Evolutionary conservation across 1,140 invertebrate genomes (phyloP), one percentile per base, ranked within the genome.

Genomic region (Aethina tumida): DNA sequence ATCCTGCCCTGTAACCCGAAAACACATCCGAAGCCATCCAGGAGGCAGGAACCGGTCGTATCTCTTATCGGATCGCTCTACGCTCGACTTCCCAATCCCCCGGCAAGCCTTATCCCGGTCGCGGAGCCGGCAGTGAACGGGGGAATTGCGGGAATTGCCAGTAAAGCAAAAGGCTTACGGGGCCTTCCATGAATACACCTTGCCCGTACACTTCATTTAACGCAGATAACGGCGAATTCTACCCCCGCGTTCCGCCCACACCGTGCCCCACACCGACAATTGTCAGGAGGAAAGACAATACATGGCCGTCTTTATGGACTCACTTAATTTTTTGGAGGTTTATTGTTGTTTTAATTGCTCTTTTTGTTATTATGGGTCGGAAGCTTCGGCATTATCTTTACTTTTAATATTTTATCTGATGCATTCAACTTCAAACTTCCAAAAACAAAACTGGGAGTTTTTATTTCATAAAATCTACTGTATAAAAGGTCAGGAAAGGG

Each of bases 141-240:
- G 47, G 43, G 49, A 55, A 48, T 49, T 53, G 32, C 32, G 45
- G 50, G 53, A 53, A 55, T 52, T 50, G 50, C 52, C 50, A 45
- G 45, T 45, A 49, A 35, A 49, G 53, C 50, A 51, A 49, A 54
- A 52, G 56, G 55, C 55, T 58, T 58, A 58, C 43, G 41, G 42
- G 50, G 43, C 43, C 36, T 38, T 49, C n/a, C n/a, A n/a, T n/a
- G 55, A 45, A 55, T 56, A 54, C 53, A 55, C 56, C 58, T 54
- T 52, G 45, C 48, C 47, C 49, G 47, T 55, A 58, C 56, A 60
- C 56, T 59, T 59, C 58, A 60, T 60, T 60, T 60, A 60, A 59
- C 58, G 48, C 38, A 49, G 55, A 59, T 59, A 60, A 60, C 53
- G 47, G 47, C 41, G 39, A 32, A 35, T n/a, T 25, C 15, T 17